A percentile compares a stretch with the other conserved stretches of the same genome.
Evolutionary conservation across 2,888 invertebrate species (phyloP).

Genomic region (Flexamia atlantica): DNA sequence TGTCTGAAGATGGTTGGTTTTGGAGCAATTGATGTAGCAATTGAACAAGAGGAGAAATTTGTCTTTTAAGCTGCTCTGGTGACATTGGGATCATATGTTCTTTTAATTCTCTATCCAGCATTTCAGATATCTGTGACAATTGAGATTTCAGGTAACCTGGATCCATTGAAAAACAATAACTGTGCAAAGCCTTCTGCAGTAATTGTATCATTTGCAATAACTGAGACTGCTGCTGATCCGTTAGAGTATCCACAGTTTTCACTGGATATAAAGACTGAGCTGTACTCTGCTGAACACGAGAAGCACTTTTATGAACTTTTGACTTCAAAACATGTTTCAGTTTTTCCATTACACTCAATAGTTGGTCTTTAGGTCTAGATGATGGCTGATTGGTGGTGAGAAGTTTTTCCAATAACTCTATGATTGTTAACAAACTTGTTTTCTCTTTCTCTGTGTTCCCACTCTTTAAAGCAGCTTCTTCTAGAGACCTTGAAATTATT

Average conservation of each 20-base stretch:
- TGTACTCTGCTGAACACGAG: background rate
- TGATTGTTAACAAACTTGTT: background rate
- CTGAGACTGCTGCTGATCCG: background rate
- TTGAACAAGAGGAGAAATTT: background rate
- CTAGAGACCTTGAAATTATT: background rate
- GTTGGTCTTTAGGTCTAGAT: background rate
- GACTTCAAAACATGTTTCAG: background rate
- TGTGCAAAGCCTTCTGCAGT: background rate
- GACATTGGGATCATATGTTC: background rate
- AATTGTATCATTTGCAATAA: background rate
- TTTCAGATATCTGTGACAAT: background rate
- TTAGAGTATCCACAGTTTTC: background rate
- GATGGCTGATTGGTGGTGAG: background rate
- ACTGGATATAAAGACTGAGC: background rate
- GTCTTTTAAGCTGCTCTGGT: background rate
- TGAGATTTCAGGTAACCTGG: background rate
- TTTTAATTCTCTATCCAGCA: background rate
- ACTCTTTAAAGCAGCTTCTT: background rate
- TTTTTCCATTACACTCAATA: background rate
- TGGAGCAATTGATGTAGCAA: background rate
- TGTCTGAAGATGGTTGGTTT: background rate
- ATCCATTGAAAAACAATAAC: background rate
- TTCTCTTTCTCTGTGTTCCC: background rate
- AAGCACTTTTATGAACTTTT: background rate
- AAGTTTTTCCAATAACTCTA: slow-evolving; percentile 17